Evolutionary conservation across 2,113 vertebrate species (phyloP), one percentile per base, ranked within the genome.

Genomic region (Ovis aries): DNA sequence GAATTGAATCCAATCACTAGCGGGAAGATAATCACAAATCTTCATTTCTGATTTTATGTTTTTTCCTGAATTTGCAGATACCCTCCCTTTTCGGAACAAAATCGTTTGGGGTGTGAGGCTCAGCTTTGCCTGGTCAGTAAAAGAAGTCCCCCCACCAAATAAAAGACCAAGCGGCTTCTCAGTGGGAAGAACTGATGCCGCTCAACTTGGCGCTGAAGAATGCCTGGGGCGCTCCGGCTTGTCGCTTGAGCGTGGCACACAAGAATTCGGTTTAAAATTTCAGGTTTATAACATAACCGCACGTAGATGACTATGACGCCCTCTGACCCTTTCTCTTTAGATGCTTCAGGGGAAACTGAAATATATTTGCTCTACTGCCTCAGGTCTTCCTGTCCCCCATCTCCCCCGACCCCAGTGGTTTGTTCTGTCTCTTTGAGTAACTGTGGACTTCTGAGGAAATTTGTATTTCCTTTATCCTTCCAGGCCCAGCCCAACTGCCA

Each of bases 181-280:
- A 0, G 82, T 0, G 3, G 29, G 43, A 23, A 27, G 52, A 7
- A 19, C 6, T 0, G 1, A 5, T 1, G 11, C 0, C 1, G 40
- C 74, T 31, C 27, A 25, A 0, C 43, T 45, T 3, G 29, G 60
- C 4, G 14, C 31, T 40, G 33, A 21, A 7, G 86, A 50, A 12
- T 3, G 52, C 53, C 17, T 2, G 80, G 86, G 6, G 14, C 13
- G 50, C 43, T 2, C 0, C 1, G 71, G 45, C 40, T 33, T 11
- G 3, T 48, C 5, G 7, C 40, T 3, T 6, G 55, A n/a, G 71
- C 90, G 77, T 9, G 50, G 31, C 10, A 17, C 0, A 16, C 31
- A 19, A 3, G 2, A 8, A 85, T 17, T 43, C 23, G 2, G 74
- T 14, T 36, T 62, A 25, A 33, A 67, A 55, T 23, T 10, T 57